Evolutionary conservation across 2,113 vertebrate genomes (phyloP).

Genomic region (Hyaena hyaena): DNA sequence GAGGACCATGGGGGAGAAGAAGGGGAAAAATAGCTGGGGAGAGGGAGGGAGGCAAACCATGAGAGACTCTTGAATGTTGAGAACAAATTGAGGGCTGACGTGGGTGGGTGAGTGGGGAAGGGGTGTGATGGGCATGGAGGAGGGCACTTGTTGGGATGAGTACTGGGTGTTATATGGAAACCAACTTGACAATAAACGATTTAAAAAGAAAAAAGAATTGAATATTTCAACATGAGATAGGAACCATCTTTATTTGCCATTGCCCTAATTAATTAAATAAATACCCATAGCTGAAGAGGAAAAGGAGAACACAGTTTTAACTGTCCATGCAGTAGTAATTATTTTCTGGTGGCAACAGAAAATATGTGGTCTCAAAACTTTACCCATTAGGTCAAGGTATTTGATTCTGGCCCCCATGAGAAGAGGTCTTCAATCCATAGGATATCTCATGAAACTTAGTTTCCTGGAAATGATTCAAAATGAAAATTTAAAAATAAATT

Average conservation of each 20-base stretch:
- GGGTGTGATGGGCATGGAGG: too few species aligned
- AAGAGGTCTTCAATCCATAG: neutral
- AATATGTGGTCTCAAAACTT: neutral
- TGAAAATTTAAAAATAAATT: neutral
- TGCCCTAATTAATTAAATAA: neutral
- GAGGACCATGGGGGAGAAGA: too few species aligned
- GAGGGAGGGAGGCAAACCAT: too few species aligned
- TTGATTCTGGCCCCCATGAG: neutral
- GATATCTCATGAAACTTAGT: neutral
- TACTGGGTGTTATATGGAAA: too few species aligned
- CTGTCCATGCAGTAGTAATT: neutral
- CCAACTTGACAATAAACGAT: too few species aligned
- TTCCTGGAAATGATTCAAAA: constrained; percentile 2
- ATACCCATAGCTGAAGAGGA: neutral
- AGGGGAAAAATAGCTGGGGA: too few species aligned
- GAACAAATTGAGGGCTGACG: too few species aligned
- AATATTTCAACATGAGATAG: neutral
- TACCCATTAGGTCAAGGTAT: neutral
- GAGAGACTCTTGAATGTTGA: too few species aligned
- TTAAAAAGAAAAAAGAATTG: neutral
- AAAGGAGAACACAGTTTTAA: neutral
- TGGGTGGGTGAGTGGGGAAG: too few species aligned
- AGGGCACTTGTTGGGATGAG: too few species aligned
- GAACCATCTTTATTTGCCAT: neutral
- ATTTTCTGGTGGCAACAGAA: neutral